A percentile compares a stretch with the other conserved stretches of the same genome.
These are phyloP conservation scores for Zoanthus solanderi DNA, from an alignment of 92 coral and sea anemone species.

Conservation along the genomic window DNA sequence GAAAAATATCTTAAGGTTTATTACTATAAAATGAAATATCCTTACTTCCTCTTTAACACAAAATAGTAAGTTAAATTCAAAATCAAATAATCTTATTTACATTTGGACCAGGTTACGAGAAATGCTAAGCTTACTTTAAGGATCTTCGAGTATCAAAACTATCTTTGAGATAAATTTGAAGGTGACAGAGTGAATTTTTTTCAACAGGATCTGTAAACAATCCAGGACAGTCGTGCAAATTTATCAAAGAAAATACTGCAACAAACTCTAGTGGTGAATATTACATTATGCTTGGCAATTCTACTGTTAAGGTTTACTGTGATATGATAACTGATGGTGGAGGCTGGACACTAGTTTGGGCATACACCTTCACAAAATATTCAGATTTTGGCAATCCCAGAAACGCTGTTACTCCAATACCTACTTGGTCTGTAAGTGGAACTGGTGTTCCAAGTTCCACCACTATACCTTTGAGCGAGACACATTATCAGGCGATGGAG, in stretches of 20 bases:
- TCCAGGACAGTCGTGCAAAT: not conserved
- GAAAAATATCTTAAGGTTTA: no score
- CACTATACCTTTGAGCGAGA: conserved; percentile 7
- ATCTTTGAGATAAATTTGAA: no score
- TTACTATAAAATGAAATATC: no score
- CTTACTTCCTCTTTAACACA: no score
- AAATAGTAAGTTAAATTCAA: no score
- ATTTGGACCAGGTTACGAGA: no score
- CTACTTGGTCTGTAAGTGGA: not conserved
- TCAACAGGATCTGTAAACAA: not conserved
- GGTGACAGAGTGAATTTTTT: not conserved
- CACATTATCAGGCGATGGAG: conserved; percentile 2
- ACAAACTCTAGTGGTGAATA: conserved; percentile 6
- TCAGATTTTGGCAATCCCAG: not conserved
- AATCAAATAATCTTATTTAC: no score
- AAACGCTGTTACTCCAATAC: conserved; percentile 9
- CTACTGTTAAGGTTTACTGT: not conserved
- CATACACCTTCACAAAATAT: conserved; percentile 19
- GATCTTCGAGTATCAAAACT: no score
- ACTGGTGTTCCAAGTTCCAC: not conserved
- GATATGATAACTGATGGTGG: conserved; percentile 18
- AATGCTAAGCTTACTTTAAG: no score
- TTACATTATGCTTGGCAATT: not conserved
- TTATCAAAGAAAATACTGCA: not conserved
- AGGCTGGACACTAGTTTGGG: conserved; percentile 18